Base-by-base conservation (phyloP, 1,140 invertebrate genomes). In the Zaprionus ghesquierei region DNA sequence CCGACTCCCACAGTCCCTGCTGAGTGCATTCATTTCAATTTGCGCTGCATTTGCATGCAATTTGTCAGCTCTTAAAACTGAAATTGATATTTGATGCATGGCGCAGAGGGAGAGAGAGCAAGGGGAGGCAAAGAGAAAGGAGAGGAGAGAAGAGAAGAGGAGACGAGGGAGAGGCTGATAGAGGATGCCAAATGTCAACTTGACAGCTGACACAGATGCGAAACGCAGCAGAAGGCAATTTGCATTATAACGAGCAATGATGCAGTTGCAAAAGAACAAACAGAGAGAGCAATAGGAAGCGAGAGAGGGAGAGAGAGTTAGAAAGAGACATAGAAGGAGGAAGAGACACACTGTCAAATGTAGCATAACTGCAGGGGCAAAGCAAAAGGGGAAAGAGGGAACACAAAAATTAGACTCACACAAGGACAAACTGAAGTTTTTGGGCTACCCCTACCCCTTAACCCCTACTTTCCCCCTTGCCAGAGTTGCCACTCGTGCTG, bases 81-180 rank as follows among this genome's bases (percentile, higher is more conserved):
- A 74, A 71, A 74, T 73, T 76, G 62, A 77, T 73, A 77, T 73
- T 62, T 74, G 75, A 53, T 73, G 64, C 69, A 72, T 72, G 27
- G 2, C 27, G 6, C 6, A 2, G 6, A 41, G 35, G 6, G 2
- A 2, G 2, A 0, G n/a, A 5, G n/a, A 12, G 13, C 0, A 6
- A 3, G 2, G 35, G 5, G n/a, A 38, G n/a, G n/a, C n/a, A 31
- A 10, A 31, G 9, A 31, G 27, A 31, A 10, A 1, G 29, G 1
- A 2, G 12, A 12, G 12, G 10, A 31, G 31, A 33, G 31, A 3
- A 25, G 25, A 25, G n/a, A 3, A 25, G 25, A 25, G 31, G 2
- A 4, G 31, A 33, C 3, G 31, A 49, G 53, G 41, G 41, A 18
- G 13, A 18, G 41, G 15, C 0, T 3, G 3, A 5, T 9, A 9